Percentiles rank a stretch among this genome's conserved stretches.
These are phyloP conservation scores for Acropternis orthonyx DNA, from an alignment of 2,797 vertebrate genomes.

Conservation along the genomic window DNA sequence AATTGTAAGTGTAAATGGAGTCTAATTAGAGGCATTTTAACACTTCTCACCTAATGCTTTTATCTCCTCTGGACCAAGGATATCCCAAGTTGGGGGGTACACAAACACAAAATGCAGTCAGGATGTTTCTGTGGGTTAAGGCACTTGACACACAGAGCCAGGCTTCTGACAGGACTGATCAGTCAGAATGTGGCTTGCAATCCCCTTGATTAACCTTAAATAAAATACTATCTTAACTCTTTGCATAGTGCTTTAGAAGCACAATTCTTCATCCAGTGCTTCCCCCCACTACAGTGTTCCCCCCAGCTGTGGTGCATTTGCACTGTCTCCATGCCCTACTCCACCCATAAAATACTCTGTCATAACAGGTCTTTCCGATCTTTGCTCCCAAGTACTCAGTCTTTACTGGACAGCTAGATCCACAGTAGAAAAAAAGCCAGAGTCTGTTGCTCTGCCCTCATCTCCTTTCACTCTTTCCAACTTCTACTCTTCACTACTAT, in stretches of 20 bases:
- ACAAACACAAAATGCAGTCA: neutral
- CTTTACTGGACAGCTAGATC: neutral
- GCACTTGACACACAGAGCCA: neutral
- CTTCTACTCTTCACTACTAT: fast-evolving
- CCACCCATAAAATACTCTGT: neutral
- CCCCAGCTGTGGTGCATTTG: fast-evolving
- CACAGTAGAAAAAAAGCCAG: neutral
- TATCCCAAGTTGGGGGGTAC: neutral
- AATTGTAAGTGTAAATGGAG: neutral
- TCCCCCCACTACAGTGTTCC: neutral
- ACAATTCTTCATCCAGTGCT: neutral
- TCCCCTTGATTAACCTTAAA: neutral
- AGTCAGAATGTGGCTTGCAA: neutral
- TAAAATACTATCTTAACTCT: neutral
- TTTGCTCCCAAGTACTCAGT: neutral
- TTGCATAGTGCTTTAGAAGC: neutral
- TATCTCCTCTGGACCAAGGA: neutral
- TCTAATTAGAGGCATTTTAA: neutral
- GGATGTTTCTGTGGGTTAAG: neutral
- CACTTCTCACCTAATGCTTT: neutral
- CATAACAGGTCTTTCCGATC: neutral
- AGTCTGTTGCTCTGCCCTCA: neutral
- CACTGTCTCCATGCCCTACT: neutral
- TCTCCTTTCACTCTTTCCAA: neutral
- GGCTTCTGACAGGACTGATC: neutral